Evolutionary conservation across 1,140 invertebrate genomes (phyloP).

Genomic region (Drosophila kohkoa): DNA sequence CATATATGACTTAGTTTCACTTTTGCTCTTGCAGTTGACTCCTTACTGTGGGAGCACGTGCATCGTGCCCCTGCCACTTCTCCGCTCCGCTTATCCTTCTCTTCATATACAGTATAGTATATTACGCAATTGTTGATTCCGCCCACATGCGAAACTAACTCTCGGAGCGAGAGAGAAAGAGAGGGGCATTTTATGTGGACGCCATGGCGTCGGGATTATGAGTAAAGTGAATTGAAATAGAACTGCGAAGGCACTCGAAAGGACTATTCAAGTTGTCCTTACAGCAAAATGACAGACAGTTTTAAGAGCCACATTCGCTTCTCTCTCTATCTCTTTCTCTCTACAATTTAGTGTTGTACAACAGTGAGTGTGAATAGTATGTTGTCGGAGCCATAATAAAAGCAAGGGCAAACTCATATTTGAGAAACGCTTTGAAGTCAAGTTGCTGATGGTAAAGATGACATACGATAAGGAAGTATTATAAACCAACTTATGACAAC

Average conservation of each 20-base stretch:
- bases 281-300: constrained; percentile 30
- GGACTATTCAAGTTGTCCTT: constrained; percentile 33
- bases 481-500: too few species aligned
- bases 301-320: constrained; percentile 27
- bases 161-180: constrained; percentile 2
- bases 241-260: constrained; percentile 16
- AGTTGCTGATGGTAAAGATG: too few species aligned
- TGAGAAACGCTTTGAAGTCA: too few species aligned
- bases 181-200: constrained; percentile 23
- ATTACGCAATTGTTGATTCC: constrained; percentile 49
- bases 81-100: too few species aligned
- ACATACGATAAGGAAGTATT: too few species aligned
- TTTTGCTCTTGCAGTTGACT: constrained; percentile 30
- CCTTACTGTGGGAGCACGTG: constrained; percentile 13
- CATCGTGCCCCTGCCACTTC: background rate
- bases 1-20: constrained; percentile 36
- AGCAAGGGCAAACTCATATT: too few species aligned
- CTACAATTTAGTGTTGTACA: background rate
- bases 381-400: background rate
- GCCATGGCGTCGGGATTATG: constrained; percentile 42
- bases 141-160: constrained; percentile 16
- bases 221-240: constrained; percentile 37
- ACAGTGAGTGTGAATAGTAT: background rate
- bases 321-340: background rate
- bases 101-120: background rate